Conservation (phyloP, 2,888 invertebrate genomes). For the Macrosoma leucophasiata region DNA sequence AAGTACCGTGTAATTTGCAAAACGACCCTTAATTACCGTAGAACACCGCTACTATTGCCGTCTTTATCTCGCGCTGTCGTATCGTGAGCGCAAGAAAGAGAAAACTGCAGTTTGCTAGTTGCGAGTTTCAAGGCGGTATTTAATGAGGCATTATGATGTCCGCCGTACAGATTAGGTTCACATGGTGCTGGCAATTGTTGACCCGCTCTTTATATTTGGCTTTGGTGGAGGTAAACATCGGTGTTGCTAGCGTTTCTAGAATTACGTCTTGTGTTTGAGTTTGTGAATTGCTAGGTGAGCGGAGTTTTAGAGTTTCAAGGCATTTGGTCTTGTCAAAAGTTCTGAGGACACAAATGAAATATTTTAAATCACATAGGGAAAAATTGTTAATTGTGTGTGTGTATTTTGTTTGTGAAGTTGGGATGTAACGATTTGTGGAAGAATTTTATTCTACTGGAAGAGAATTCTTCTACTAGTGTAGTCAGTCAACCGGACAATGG, state of each 20-base stretch:
- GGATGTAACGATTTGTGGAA: too few species aligned
- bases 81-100: conserved; percentile 39
- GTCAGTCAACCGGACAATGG: too few species aligned
- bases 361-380: too few species aligned
- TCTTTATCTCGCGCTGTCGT: conserved; percentile 46
- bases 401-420: too few species aligned
- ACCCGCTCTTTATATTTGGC: conserved; percentile 69
- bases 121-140: conserved; percentile 65
- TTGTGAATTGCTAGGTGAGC: too few species aligned
- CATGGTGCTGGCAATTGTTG: conserved; percentile 61
- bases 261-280: conserved; percentile 33
- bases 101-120: conserved; percentile 41
- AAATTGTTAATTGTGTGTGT: too few species aligned
- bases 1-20: conserved; percentile 87
- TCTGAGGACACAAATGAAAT: too few species aligned
- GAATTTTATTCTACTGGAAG: too few species aligned
- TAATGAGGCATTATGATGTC: conserved; percentile 75
- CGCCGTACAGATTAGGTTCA: conserved; percentile 68
- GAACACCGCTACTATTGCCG: conserved; percentile 65
- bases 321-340: too few species aligned
- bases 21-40: conserved; percentile 81
- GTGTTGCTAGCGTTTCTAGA: too few species aligned
- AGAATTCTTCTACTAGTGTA: too few species aligned
- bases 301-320: too few species aligned
- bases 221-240: conserved; percentile 39